phyloP scores from a whole-genome alignment of 2,797 vertebrate genomes.

The Molossus molossus region DNA sequence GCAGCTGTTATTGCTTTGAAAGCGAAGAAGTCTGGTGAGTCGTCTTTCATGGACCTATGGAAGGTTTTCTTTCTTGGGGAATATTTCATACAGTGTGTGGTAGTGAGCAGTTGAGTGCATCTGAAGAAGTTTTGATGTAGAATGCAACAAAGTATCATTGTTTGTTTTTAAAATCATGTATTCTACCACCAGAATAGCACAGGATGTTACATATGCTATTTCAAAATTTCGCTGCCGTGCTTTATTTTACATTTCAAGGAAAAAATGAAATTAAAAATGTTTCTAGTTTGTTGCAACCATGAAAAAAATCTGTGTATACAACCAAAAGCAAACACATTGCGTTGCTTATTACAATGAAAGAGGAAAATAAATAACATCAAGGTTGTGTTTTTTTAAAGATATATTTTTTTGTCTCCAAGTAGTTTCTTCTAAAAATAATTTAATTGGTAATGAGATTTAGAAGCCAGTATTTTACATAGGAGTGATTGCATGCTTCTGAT shows the following conservation, averaged over 20 bases:
- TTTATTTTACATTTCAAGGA: conserved; percentile 56
- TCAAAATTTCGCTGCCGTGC: not conserved
- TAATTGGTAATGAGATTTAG: conserved; percentile 39
- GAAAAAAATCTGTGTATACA: not conserved
- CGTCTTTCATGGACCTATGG: not conserved
- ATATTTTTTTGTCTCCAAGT: not conserved
- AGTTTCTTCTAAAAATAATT: conserved; percentile 37
- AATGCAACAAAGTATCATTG: not conserved
- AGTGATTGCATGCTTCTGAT: not conserved
- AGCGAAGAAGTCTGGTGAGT: conserved; percentile 96
- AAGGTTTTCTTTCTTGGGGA: conserved; percentile 23
- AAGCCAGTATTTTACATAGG: not conserved
- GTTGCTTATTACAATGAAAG: not conserved
- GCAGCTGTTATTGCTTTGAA: conserved; percentile 97
- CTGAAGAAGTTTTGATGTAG: not conserved
- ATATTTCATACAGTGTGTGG: not conserved
- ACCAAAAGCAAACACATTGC: not conserved
- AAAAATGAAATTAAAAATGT: conserved; percentile 47
- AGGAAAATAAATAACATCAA: not conserved
- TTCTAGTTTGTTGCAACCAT: not conserved
- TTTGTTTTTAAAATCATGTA: conserved; percentile 40
- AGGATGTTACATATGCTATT: not conserved
- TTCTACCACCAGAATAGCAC: not conserved
- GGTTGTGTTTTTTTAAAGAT: not conserved
- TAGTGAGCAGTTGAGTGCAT: not conserved